These are phyloP conservation scores for Drosophila rhopaloa DNA, from an alignment of 1,140 invertebrate genomes.

Conservation along the genomic window DNA sequence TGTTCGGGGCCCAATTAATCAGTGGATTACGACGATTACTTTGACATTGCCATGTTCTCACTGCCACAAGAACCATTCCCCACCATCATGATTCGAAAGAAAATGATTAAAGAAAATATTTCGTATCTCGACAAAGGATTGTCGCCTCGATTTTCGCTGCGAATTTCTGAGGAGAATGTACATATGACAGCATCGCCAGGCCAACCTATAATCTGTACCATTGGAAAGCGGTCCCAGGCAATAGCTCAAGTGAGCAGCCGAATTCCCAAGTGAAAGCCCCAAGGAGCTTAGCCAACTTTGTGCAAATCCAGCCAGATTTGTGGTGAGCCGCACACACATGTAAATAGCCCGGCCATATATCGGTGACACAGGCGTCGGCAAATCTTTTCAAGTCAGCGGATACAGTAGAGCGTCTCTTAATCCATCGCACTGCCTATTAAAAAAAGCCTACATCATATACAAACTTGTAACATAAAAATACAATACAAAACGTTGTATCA, in stretches of 20 bases:
- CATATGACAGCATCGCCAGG: neutral
- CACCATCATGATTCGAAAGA: no score
- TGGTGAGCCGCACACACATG: conserved; percentile 5
- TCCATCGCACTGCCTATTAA: no score
- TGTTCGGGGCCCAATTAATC: conserved; percentile 8
- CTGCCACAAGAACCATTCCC: neutral
- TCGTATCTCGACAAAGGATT: no score
- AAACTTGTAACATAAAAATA: no score
- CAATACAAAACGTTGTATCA: no score
- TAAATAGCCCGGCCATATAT: neutral
- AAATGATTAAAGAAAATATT: neutral
- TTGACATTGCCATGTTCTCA: neutral
- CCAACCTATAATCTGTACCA: neutral
- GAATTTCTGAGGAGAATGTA: neutral
- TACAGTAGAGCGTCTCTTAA: conserved; percentile 8
- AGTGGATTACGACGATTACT: conserved; percentile 10
- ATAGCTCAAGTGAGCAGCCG: neutral
- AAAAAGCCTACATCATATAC: no score
- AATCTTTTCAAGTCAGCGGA: conserved; percentile 20
- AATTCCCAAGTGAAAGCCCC: conserved; percentile 15
- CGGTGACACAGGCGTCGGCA: conserved; percentile 12
- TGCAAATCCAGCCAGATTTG: conserved; percentile 32
- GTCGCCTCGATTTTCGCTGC: no score
- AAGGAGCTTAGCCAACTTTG: conserved; percentile 28
- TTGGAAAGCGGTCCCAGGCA: neutral